Base-by-base conservation (phyloP, 2,888 invertebrate species). In the Tenthredo distinguenda region DNA sequence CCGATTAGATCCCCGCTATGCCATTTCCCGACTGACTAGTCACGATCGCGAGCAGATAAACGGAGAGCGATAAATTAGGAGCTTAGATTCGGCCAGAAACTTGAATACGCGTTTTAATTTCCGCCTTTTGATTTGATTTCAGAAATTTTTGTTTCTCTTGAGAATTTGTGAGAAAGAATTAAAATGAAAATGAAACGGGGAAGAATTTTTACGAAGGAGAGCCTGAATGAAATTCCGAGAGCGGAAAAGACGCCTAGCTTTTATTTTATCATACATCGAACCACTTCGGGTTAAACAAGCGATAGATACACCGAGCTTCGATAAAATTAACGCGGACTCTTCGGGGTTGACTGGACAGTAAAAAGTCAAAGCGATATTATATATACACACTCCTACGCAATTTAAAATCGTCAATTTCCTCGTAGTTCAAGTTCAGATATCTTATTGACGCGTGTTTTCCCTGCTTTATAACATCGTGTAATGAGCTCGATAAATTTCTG, bases 1-100 rank as follows among this genome's bases (percentile, higher is more conserved):
- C 83, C 68, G 68, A 83, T 83, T 81, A 37, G 18, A 62, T 65
- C 34, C 34, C 71, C 26, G 82, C 65, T 7, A 68, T 21, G 21
- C 10, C n/a, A n/a, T 83, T 37, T 40, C 68, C 62, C 65, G 47
- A 68, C 21, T 62, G 34, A 21, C n/a, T 21, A 43, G 55, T n/a
- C 50, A n/a, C 34, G 34, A 76, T 47, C 47, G 12, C 43, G 31
- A 76, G 26, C 31, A 26, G 37, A 76, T 21, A 31, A 50, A 34
- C 18, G 18, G 6, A 55, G 34, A 18, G 7, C 18, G 5, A 12
- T 43, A 47, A 47, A 74, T 71, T 71, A 31, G 40, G 0, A 10
- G 26, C 0, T 26, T 26, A 26, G 26, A 26, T 26, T 26, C 26
- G 26, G 26, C 26, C 26, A 26, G 26, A 0, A 26, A 1, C 26